These are phyloP conservation scores for Macrosteles quadrilineatus DNA, from an alignment of 1,140 invertebrate species.

Conservation along the genomic window DNA sequence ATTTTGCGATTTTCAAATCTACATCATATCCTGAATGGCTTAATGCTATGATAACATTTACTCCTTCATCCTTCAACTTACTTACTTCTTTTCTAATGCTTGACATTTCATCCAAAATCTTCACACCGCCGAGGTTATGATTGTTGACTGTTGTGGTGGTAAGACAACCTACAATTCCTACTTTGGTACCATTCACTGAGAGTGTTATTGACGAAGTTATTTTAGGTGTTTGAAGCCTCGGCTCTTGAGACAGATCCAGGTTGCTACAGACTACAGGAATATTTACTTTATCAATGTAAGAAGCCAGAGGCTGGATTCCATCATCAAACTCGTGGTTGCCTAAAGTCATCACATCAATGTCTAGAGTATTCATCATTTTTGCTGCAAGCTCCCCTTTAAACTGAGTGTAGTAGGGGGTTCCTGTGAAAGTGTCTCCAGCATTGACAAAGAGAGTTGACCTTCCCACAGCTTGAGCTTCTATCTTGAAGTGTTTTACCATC, in stretches of 20 bases:
- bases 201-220: conserved; percentile 69
- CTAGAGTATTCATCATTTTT: conserved; percentile 72
- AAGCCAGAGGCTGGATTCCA: conserved; percentile 68
- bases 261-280: conserved; percentile 76
- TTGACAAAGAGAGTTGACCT: conserved; percentile 70
- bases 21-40: conserved; percentile 83
- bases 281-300: conserved; percentile 68
- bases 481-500: conserved; percentile 55
- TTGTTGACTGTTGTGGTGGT: conserved; percentile 71
- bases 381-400: conserved; percentile 74
- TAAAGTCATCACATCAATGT: conserved; percentile 80
- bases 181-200: conserved; percentile 59
- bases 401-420: conserved; percentile 77
- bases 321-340: conserved; percentile 95
- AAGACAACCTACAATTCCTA: conserved; percentile 89
- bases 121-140: background rate
- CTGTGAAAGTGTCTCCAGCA: conserved; percentile 87
- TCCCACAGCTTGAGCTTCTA: conserved; percentile 41
- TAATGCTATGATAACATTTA: conserved; percentile 73
- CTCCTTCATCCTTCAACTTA: conserved; percentile 61
- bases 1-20: conserved; percentile 74
- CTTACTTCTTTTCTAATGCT: conserved; percentile 68
- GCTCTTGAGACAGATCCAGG: conserved; percentile 67
- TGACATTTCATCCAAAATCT: conserved; percentile 24
- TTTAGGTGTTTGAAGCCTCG: conserved; percentile 53